These are phyloP conservation scores for Torymus aiolomorphi DNA, from an alignment of 2,888 invertebrate genomes.

Conservation along the genomic window DNA sequence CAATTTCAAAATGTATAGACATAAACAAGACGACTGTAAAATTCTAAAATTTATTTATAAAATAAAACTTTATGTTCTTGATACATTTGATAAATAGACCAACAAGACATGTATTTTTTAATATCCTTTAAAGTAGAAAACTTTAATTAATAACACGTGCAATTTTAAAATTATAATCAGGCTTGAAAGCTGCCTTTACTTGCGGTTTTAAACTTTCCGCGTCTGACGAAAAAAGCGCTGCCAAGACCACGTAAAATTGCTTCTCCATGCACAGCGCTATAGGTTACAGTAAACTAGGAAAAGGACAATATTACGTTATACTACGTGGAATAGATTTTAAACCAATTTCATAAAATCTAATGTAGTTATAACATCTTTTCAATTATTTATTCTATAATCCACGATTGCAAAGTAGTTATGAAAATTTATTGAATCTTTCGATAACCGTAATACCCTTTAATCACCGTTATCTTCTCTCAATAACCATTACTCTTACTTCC, in stretches of 20 bases:
- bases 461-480: background rate
- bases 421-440: too few species aligned
- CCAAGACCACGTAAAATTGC: constrained; percentile 28
- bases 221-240: constrained; percentile 18
- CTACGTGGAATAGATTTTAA: background rate
- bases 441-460: background rate
- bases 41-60: too few species aligned
- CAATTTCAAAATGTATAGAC: too few species aligned
- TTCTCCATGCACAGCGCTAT: constrained; percentile 17
- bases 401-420: too few species aligned
- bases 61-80: too few species aligned
- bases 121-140: background rate
- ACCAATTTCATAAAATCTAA: too few species aligned
- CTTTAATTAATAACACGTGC: constrained; percentile 29
- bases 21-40: too few species aligned
- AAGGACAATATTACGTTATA: constrained; percentile 25
- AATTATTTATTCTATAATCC: too few species aligned
- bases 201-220: constrained; percentile 20
- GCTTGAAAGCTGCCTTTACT: constrained; percentile 29
- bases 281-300: constrained; percentile 30
- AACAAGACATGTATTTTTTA: too few species aligned
- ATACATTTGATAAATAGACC: too few species aligned
- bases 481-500: background rate
- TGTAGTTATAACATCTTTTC: too few species aligned
- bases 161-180: constrained; percentile 44